Evolutionary conservation across 2,797 vertebrate species (phyloP).

Genomic region (Phataginus tetradactyla): DNA sequence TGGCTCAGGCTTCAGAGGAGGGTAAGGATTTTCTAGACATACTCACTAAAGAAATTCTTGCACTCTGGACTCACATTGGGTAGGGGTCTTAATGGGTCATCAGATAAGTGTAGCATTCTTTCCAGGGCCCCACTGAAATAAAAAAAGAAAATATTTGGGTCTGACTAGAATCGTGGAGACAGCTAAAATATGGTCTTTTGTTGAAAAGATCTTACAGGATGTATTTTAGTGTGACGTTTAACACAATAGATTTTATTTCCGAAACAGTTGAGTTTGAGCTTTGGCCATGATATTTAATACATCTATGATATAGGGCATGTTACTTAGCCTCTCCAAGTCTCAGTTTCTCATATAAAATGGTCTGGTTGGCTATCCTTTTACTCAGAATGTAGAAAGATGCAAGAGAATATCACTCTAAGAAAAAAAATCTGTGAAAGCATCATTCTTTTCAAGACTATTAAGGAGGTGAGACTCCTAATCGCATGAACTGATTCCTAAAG

Average conservation of each 20-base stretch:
- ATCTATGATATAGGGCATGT: neutral
- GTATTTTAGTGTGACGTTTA: neutral
- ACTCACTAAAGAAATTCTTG: neutral
- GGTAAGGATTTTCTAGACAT: neutral
- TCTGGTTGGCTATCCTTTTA: neutral
- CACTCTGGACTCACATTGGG: neutral
- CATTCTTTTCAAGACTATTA: neutral
- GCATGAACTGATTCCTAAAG: slow-evolving; percentile 44
- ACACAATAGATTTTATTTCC: neutral
- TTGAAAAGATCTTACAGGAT: neutral
- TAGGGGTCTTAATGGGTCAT: neutral
- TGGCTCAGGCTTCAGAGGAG: neutral
- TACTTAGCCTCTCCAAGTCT: neutral
- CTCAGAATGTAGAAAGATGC: neutral
- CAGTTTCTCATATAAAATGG: slow-evolving; percentile 15
- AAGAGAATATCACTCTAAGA: neutral
- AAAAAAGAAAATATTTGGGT: neutral
- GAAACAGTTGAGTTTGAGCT: neutral
- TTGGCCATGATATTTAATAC: neutral
- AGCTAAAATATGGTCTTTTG: neutral
- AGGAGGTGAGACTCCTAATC: slow-evolving; percentile 24
- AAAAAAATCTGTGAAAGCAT: neutral
- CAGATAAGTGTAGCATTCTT: neutral
- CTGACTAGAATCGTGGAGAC: neutral
- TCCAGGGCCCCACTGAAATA: neutral